These are phyloP conservation scores for Anaspis maculata DNA, from an alignment of 2,888 invertebrate species.

Conservation along the genomic window DNA sequence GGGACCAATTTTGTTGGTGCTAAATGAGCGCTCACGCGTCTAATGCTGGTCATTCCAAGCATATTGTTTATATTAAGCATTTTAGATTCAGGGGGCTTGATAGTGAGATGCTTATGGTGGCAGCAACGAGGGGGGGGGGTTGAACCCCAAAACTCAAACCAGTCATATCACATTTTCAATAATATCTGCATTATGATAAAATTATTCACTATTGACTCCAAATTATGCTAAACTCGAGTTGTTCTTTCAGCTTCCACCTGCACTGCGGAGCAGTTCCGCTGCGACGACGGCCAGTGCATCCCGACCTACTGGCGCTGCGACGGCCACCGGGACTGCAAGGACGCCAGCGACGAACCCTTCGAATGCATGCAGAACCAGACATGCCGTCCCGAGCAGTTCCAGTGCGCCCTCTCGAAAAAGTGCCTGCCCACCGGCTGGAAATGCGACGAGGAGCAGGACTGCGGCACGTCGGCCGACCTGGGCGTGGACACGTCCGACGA, in stretches of 20 bases:
- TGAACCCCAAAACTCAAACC: no score
- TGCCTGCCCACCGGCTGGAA: conserved; percentile 70
- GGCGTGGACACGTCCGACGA: conserved; percentile 59
- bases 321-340: conserved; percentile 53
- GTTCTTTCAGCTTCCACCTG: conserved; percentile 13
- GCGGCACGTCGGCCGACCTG: conserved; percentile 49
- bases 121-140: no score
- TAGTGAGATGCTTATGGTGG: no score
- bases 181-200: no score
- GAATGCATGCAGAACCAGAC: conserved; percentile 44
- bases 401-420: conserved; percentile 59
- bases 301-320: conserved; percentile 57
- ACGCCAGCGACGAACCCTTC: conserved; percentile 53
- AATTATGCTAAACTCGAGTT: no score
- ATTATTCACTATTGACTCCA: no score
- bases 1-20: no score
- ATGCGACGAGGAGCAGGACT: conserved; percentile 71
- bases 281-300: conserved; percentile 52
- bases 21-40: no score
- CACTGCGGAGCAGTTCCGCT: conserved; percentile 44
- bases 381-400: conserved; percentile 65
- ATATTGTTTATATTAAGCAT: no score
- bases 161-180: no score
- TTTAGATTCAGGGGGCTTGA: no score
- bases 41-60: no score